Conservation (phyloP, 2,888 invertebrate species). For the Onthophagus sagittarius region DNA sequence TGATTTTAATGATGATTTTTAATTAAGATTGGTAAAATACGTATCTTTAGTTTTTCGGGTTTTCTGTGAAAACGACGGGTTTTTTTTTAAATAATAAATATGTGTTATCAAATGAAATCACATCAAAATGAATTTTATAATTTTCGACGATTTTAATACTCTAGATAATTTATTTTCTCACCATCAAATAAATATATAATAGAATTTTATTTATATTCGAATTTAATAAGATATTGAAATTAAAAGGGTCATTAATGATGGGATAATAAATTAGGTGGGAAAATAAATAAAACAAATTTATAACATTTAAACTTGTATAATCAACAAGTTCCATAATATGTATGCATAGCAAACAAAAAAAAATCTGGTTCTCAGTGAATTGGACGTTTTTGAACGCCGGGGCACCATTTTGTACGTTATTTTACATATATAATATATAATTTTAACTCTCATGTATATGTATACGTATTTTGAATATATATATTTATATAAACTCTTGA, state of each 20-base stretch:
- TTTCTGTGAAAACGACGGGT: too few relatives aligned
- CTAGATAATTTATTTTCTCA: too few relatives aligned
- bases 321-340: background rate
- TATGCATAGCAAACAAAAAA: background rate
- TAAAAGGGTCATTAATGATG: too few relatives aligned
- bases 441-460: background rate
- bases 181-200: too few relatives aligned
- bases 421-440: background rate
- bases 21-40: too few relatives aligned
- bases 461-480: background rate
- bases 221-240: background rate
- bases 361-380: background rate
- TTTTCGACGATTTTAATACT: too few relatives aligned
- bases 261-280: background rate
- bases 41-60: too few relatives aligned
- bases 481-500: background rate
- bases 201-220: too few relatives aligned
- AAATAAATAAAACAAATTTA: background rate
- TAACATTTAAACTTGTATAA: background rate
- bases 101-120: too few relatives aligned
- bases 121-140: too few relatives aligned
- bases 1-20: too few relatives aligned
- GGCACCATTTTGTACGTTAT: background rate
- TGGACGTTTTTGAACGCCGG: background rate
- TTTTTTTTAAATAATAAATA: too few relatives aligned